Conservation (phyloP, 2,797 vertebrate species). For the Apogon talboti region DNA sequence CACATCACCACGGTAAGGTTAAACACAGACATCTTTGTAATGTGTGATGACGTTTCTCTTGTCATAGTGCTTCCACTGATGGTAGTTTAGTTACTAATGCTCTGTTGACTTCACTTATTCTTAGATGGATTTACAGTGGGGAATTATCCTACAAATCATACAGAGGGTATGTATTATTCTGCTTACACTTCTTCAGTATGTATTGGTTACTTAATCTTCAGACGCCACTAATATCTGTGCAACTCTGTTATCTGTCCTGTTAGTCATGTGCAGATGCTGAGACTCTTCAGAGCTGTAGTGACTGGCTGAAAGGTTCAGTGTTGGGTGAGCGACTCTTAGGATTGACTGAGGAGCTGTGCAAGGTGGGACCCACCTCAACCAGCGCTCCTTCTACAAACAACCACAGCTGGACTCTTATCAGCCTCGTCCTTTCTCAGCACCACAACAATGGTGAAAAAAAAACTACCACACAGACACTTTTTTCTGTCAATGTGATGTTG, state of each 20-base stretch:
- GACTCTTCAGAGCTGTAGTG: slow-evolving; percentile 82
- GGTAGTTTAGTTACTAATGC: neutral
- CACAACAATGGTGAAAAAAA: slow-evolving; percentile 86
- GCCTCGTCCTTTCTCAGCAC: slow-evolving; percentile 91
- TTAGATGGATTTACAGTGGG: slow-evolving; percentile 90
- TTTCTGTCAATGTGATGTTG: neutral
- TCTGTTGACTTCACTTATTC: slow-evolving; percentile 24
- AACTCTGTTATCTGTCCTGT: slow-evolving; percentile 13
- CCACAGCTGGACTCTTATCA: slow-evolving; percentile 91
- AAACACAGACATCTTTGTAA: neutral
- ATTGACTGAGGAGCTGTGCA: slow-evolving; percentile 89
- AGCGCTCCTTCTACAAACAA: slow-evolving; percentile 72
- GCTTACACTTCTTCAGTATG: neutral
- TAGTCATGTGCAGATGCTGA: slow-evolving; percentile 88
- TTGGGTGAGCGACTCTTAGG: slow-evolving; percentile 90
- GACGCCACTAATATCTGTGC: slow-evolving; percentile 15
- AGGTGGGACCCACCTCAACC: slow-evolving; percentile 69
- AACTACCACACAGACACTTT: slow-evolving; percentile 3
- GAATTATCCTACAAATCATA: slow-evolving; percentile 90
- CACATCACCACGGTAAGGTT: slow-evolving; percentile 83
- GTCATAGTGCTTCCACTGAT: neutral
- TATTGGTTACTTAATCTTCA: neutral
- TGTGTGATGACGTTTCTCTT: neutral
- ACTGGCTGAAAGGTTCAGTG: slow-evolving; percentile 92
- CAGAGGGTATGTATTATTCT: slow-evolving; percentile 86